A percentile compares a stretch with the other conserved stretches of the same genome.
These are phyloP conservation scores for Chiloscyllium plagiosum DNA, from an alignment of 2,113 vertebrate genomes.

Conservation along the genomic window DNA sequence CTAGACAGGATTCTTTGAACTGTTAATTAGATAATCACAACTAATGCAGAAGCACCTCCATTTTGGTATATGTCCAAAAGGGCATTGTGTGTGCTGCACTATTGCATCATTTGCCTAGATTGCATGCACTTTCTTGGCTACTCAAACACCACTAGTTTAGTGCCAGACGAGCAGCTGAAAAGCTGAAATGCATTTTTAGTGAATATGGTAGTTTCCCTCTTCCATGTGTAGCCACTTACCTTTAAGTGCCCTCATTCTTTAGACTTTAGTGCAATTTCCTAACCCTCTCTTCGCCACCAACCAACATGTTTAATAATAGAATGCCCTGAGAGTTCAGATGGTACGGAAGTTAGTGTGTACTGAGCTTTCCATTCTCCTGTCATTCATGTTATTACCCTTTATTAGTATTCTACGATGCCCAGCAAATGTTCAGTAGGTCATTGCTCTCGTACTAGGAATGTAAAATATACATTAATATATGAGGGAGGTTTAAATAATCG, in stretches of 20 bases:
- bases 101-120: neutral
- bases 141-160: neutral
- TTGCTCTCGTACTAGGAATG: neutral
- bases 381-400: neutral
- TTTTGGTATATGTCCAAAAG: neutral
- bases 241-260: neutral
- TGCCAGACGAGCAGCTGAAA: neutral
- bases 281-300: neutral
- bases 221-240: neutral
- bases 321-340: neutral
- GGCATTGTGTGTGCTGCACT: neutral
- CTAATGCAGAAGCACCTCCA: too few relatives aligned
- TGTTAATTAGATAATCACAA: too few relatives aligned
- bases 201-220: neutral
- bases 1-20: too few relatives aligned
- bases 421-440: neutral
- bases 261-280: neutral
- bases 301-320: neutral
- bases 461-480: neutral
- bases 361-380: neutral
- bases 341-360: neutral
- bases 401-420: neutral
- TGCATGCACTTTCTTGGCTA: neutral
- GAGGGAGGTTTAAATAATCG: conserved; percentile 4
- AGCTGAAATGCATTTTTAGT: neutral